A percentile compares a stretch with the other conserved stretches of the same genome.
phyloP scores from a whole-genome alignment of 2,888 invertebrate genomes.

The Drosophila kanekoi region DNA sequence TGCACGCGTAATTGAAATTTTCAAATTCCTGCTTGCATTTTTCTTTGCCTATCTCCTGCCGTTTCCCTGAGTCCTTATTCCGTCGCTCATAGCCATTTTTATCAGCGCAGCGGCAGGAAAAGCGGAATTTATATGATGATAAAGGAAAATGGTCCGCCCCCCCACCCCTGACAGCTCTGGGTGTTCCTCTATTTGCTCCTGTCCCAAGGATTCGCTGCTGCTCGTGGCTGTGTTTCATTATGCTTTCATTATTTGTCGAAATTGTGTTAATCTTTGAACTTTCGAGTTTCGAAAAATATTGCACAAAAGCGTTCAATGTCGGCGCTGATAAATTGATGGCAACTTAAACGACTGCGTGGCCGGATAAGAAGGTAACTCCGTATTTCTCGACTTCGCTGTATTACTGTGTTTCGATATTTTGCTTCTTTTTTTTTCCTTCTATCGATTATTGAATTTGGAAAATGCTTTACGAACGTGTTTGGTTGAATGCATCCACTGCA shows the following conservation, averaged over 20 bases:
- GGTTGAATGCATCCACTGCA: constrained; percentile 18
- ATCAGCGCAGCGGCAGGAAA: constrained; percentile 54
- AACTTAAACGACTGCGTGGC: constrained; percentile 42
- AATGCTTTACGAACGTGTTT: constrained; percentile 12
- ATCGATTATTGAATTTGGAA: constrained; percentile 55
- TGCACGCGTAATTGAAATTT: constrained; percentile 83
- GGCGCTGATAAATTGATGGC: constrained; percentile 59
- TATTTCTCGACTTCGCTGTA: neutral
- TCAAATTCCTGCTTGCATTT: constrained; percentile 81
- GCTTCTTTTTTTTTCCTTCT: too few relatives aligned
- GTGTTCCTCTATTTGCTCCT: constrained; percentile 21
- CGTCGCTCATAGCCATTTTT: constrained; percentile 48
- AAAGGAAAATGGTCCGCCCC: constrained; percentile 58
- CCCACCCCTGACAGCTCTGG: neutral
- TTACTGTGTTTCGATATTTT: too few relatives aligned
- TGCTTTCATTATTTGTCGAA: constrained; percentile 76
- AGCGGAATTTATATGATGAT: constrained; percentile 76
- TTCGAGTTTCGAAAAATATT: constrained; percentile 44
- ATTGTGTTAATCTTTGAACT: constrained; percentile 75
- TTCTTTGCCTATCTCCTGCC: constrained; percentile 39
- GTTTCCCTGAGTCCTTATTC: constrained; percentile 9
- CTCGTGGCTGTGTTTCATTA: constrained; percentile 59
- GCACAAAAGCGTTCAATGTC: constrained; percentile 41
- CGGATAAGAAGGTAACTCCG: neutral
- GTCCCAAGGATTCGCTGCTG: constrained; percentile 19